Conservation (phyloP, 1,140 invertebrate species). For the Brachionus rubens region DNA sequence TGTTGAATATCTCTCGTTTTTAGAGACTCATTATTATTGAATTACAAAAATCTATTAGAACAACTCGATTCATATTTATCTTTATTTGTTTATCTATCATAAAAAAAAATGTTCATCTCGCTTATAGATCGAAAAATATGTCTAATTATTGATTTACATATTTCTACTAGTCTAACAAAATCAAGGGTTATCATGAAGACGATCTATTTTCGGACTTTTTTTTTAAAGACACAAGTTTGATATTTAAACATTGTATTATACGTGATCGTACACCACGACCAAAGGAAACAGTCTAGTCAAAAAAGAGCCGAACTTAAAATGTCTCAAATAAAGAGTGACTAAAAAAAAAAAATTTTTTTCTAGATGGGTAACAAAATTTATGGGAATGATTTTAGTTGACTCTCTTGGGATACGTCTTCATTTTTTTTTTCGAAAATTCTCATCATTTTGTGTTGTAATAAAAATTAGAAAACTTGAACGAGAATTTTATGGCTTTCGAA, state of each 20-base stretch:
- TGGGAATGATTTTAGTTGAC: background rate
- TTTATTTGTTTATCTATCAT: conserved; percentile 35
- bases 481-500: too few relatives aligned
- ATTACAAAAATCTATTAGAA: conserved; percentile 21
- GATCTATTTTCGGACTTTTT: conserved; percentile 1
- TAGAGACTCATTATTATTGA: conserved; percentile 38
- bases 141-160: conserved; percentile 27
- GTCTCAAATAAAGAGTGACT: too few relatives aligned
- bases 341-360: too few relatives aligned
- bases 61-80: conserved; percentile 2
- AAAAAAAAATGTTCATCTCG: conserved; percentile 14
- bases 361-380: background rate
- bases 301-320: too few relatives aligned
- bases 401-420: conserved; percentile 5
- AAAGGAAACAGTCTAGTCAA: too few relatives aligned
- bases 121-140: background rate
- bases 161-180: conserved; percentile 9
- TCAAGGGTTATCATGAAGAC: conserved; percentile 19
- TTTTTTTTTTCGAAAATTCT: too few relatives aligned
- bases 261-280: background rate
- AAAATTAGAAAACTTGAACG: too few relatives aligned
- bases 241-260: background rate
- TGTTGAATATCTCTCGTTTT: too few relatives aligned
- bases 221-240: conserved; percentile 29
- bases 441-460: conserved; percentile 31